Percentiles rank a stretch among this genome's conserved stretches.
These are phyloP conservation scores for Apamea epomidion DNA, from an alignment of 2,888 invertebrate genomes.

Conservation along the genomic window DNA sequence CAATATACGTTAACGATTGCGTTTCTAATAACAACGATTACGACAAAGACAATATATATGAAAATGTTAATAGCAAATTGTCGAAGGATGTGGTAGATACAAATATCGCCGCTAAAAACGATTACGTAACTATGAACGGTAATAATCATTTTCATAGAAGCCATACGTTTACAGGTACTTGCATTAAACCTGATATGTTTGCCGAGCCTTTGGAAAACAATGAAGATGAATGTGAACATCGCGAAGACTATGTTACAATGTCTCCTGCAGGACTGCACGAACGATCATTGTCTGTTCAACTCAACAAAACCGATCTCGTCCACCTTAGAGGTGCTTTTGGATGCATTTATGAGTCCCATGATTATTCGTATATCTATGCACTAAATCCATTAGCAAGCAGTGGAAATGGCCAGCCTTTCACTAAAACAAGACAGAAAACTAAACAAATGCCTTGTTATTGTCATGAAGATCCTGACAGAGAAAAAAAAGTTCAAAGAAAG, in stretches of 20 bases:
- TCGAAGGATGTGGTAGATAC: constrained; percentile 75
- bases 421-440: constrained; percentile 72
- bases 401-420: constrained; percentile 75
- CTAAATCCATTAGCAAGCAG: constrained; percentile 71
- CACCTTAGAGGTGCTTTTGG: constrained; percentile 77
- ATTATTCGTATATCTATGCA: constrained; percentile 76
- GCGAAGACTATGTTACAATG: constrained; percentile 56
- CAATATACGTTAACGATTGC: constrained; percentile 52
- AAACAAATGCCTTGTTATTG: constrained; percentile 79
- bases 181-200: constrained; percentile 22
- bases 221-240: constrained; percentile 30
- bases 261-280: constrained; percentile 6
- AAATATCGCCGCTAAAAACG: constrained; percentile 2
- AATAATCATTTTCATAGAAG: constrained; percentile 35
- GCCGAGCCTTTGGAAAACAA: constrained; percentile 12
- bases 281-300: constrained; percentile 42
- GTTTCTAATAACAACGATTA: constrained; percentile 22
- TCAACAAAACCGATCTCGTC: constrained; percentile 64
- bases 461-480: constrained; percentile 67
- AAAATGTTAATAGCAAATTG: constrained; percentile 67
- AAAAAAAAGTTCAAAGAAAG: constrained; percentile 52
- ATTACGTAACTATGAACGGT: constrained; percentile 49
- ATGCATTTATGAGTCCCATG: constrained; percentile 73
- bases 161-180: constrained; percentile 29
- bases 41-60: constrained; percentile 45